A percentile compares a stretch with the other conserved stretches of the same genome.
phyloP scores from a whole-genome alignment of 1,140 invertebrate genomes.

The Leptinotarsa texana region DNA sequence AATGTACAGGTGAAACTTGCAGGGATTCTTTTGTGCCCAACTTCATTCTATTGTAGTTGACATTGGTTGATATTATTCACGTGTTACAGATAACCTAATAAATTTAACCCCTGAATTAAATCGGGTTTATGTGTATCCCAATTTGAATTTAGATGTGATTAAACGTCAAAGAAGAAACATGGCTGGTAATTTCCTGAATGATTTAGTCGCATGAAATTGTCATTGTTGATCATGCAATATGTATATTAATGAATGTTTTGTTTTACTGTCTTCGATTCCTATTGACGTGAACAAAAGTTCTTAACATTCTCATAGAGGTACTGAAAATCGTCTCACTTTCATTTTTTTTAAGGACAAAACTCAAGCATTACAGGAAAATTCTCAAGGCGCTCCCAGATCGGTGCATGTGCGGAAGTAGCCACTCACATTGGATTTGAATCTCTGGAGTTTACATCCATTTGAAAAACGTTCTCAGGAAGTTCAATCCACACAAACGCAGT shows the following conservation, averaged over 20 bases:
- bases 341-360: no score
- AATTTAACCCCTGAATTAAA: constrained; percentile 9
- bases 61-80: constrained; percentile 6
- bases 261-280: constrained; percentile 31
- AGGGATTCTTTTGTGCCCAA: background rate
- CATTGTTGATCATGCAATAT: constrained; percentile 43
- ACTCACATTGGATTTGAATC: no score
- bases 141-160: constrained; percentile 31
- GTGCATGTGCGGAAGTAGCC: no score
- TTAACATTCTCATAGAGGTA: background rate
- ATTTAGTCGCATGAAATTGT: constrained; percentile 36
- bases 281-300: background rate
- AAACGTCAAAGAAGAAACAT: constrained; percentile 36
- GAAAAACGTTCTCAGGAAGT: no score
- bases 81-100: background rate
- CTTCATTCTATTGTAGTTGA: constrained; percentile 2
- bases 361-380: no score
- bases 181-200: constrained; percentile 36
- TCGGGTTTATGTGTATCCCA: background rate
- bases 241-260: constrained; percentile 41
- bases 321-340: no score
- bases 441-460: no score
- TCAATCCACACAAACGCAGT: no score
- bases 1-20: no score
- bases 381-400: no score